Base-by-base conservation (phyloP, 2,113 vertebrate species). In the Rhodinocichla rosea region DNA sequence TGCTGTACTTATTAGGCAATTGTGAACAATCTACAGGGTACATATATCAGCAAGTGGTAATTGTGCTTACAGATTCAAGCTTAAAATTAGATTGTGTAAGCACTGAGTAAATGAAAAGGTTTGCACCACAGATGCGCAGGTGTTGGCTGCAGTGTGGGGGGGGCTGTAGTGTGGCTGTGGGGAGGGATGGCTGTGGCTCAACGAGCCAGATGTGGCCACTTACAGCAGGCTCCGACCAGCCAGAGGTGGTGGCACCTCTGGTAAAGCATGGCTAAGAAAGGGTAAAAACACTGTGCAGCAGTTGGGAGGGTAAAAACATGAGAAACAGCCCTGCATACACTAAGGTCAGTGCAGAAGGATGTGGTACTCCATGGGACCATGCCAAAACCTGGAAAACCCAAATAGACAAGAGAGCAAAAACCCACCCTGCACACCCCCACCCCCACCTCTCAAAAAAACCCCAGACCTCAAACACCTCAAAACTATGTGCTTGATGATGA, bases 201-300 rank as follows among this genome's bases (percentile, higher is more conserved):
- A 7, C 1, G 1, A 42, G 19, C 47, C 3, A 0, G 21, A 15
- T 1, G 1, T 9, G 27, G 45, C 18, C 9, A 1, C 37, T 27
- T 13, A 3, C 5, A 45, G 45, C 0, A 0, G 28, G 27, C 33
- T 69, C 15, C 0, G 0, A 17, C 20, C 40, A 30, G 21, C 30
- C 49, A 32, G 40, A 40, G 49, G 40, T 26, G 28, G 15, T 11
- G 37, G 10, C 4, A 1, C 45, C 37, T 35, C 52, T 35, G 60
- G 6, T 18, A n/a, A 69, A 73, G 9, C 0, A 0, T 11, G 5
- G 18, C 16, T 50, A 28, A 60, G 17, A 57, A 60, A 47, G n/a
- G 11, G 37, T 33, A 44, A 53, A 78, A 79, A 4, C 21, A 28
- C 45, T 35, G 15, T 32, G 24, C 37, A 47, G 37, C 17, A 19